Conservation (phyloP, 1,140 invertebrate species). For the Heliothis virescens region DNA sequence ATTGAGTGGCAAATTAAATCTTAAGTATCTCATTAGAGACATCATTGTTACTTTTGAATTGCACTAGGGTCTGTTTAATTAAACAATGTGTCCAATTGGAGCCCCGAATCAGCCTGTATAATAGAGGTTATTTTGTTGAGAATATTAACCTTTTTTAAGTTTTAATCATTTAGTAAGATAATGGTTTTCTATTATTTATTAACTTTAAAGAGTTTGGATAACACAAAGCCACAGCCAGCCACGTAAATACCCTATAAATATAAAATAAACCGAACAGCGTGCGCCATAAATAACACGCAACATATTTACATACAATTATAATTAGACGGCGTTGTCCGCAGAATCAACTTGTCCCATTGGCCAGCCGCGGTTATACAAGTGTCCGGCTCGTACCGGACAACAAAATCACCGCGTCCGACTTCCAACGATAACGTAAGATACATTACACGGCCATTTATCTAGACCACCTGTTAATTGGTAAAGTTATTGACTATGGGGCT, state of each 20-base stretch:
- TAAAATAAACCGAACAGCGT: constrained; percentile 3
- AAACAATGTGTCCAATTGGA: too few relatives aligned
- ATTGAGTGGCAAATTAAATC: too few relatives aligned
- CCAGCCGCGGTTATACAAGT: constrained; percentile 18
- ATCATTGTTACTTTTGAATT: too few relatives aligned
- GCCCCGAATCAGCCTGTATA: too few relatives aligned
- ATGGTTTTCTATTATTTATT: too few relatives aligned
- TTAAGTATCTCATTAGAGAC: too few relatives aligned
- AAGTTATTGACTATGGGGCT: constrained; percentile 10
- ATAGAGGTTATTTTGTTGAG: too few relatives aligned
- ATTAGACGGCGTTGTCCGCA: constrained; percentile 25
- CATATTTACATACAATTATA: constrained; percentile 40
- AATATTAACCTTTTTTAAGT: too few relatives aligned
- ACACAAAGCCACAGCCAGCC: background rate
- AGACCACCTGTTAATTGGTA: constrained; percentile 26
- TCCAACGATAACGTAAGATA: constrained; percentile 8
- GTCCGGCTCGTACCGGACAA: constrained; percentile 16
- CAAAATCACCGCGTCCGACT: constrained; percentile 27
- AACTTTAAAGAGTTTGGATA: too few relatives aligned
- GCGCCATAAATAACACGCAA: constrained; percentile 19
- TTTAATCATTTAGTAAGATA: too few relatives aligned
- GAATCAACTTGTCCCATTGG: constrained; percentile 25
- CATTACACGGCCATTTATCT: constrained; percentile 32
- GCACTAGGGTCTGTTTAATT: too few relatives aligned
- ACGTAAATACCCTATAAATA: background rate